A percentile compares a stretch with the other conserved stretches of the same genome.
Evolutionary conservation across 2,888 invertebrate genomes (phyloP).

Genomic region (Pimpla rufipes): DNA sequence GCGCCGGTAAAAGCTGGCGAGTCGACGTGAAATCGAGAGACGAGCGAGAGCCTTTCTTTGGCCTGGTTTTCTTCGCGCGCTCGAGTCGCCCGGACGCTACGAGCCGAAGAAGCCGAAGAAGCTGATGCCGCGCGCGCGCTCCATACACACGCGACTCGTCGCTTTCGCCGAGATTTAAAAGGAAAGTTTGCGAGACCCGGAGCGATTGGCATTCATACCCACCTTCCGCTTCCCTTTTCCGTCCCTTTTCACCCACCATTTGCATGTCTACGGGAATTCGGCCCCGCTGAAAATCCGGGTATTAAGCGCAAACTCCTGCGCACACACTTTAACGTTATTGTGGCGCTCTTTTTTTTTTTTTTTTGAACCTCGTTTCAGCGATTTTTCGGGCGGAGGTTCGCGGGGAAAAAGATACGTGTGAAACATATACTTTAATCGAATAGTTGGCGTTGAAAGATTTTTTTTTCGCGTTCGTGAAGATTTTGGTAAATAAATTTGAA

Average conservation of each 20-base stretch:
- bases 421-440: too few relatives aligned
- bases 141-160: background rate
- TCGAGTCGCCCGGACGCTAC: constrained; percentile 16
- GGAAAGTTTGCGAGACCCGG: constrained; percentile 40
- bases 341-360: background rate
- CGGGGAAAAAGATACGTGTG: background rate
- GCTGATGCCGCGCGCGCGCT: constrained; percentile 13
- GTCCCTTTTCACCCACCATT: constrained; percentile 8
- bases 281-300: background rate
- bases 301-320: constrained; percentile 1
- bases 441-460: too few relatives aligned
- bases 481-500: too few relatives aligned
- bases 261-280: constrained; percentile 23
- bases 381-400: background rate
- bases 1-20: background rate
- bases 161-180: constrained; percentile 42
- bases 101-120: constrained; percentile 4
- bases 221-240: constrained; percentile 7
- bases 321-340: background rate
- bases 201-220: constrained; percentile 43
- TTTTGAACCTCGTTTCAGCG: background rate
- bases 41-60: constrained; percentile 25
- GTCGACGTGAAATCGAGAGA: background rate
- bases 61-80: constrained; percentile 36
- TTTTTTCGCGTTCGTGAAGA: too few relatives aligned